phyloP scores from a whole-genome alignment of 2,797 vertebrate species.

The Sternarchorhynchus goeldii region DNA sequence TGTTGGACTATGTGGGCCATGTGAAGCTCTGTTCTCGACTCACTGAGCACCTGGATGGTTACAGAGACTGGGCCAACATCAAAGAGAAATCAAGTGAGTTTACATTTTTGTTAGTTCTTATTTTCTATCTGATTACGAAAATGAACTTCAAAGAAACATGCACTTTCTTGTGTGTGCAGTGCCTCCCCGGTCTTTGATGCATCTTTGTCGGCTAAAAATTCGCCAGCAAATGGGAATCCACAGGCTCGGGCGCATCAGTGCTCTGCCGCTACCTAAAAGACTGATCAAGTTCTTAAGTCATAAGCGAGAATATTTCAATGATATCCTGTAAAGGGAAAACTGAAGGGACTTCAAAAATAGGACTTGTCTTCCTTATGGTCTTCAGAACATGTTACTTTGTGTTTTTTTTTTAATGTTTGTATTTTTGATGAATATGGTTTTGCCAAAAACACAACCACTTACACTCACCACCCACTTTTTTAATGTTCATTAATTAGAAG shows the following conservation, averaged over 20 bases:
- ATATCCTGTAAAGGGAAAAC: background rate
- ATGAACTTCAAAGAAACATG: background rate
- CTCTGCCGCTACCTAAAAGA: constrained; percentile 78
- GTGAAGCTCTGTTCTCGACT: constrained; percentile 84
- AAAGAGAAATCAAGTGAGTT: constrained; percentile 83
- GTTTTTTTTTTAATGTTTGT: too few species aligned
- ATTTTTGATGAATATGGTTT: background rate
- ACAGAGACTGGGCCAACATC: constrained; percentile 80
- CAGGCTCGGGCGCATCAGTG: constrained; percentile 73
- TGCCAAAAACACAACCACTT: background rate
- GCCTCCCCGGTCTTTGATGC: constrained; percentile 80
- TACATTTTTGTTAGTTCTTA: background rate
- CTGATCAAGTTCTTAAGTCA: constrained; percentile 77
- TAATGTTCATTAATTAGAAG: too few species aligned
- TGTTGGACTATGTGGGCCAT: constrained; percentile 87
- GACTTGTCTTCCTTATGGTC: background rate
- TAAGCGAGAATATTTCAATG: constrained; percentile 29
- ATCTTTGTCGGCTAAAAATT: constrained; percentile 85
- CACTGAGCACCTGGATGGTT: constrained; percentile 83
- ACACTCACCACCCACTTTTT: too few species aligned
- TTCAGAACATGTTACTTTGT: background rate
- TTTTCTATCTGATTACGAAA: background rate
- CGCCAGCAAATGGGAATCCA: constrained; percentile 73
- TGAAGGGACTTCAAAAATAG: background rate
- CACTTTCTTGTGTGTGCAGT: constrained; percentile 66